Percentiles rank a stretch among this genome's conserved stretches.
phyloP scores from a whole-genome alignment of 2,888 invertebrate genomes.

The Plusia festucae region DNA sequence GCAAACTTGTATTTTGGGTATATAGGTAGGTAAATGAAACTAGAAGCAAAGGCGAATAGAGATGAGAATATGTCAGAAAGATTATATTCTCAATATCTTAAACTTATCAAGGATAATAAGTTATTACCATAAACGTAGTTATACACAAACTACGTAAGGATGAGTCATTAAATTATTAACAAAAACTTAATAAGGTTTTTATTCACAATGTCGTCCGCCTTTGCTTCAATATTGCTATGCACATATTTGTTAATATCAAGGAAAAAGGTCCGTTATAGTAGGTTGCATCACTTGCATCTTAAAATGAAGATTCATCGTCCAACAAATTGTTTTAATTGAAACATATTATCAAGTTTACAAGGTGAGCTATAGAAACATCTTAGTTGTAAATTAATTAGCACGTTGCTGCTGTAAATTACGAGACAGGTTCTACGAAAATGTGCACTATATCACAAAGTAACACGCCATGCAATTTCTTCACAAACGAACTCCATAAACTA shows the following conservation, averaged over 20 bases:
- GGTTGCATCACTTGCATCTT: constrained; percentile 8
- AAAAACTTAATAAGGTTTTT: constrained; percentile 19
- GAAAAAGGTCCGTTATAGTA: constrained; percentile 17
- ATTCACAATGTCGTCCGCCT: constrained; percentile 5
- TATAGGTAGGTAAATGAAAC: too few relatives aligned
- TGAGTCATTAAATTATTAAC: background rate
- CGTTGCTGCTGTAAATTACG: constrained; percentile 34
- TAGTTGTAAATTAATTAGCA: constrained; percentile 43
- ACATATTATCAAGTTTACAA: constrained; percentile 24
- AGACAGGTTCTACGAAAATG: constrained; percentile 19
- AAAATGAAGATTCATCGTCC: constrained; percentile 36
- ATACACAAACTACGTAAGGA: background rate
- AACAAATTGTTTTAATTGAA: constrained; percentile 26
- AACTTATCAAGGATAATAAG: background rate
- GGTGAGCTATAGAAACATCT: constrained; percentile 24
- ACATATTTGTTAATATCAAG: constrained; percentile 40
- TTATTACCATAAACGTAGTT: background rate
- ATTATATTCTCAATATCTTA: background rate
- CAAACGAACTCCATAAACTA: constrained; percentile 27
- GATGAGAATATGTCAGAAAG: background rate
- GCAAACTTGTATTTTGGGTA: too few relatives aligned
- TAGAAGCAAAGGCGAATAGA: background rate
- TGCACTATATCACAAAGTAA: constrained; percentile 28
- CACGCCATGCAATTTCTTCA: constrained; percentile 38
- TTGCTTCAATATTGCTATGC: constrained; percentile 9